These are phyloP conservation scores for Xylota sylvarum DNA, from an alignment of 2,888 invertebrate species.

Conservation along the genomic window DNA sequence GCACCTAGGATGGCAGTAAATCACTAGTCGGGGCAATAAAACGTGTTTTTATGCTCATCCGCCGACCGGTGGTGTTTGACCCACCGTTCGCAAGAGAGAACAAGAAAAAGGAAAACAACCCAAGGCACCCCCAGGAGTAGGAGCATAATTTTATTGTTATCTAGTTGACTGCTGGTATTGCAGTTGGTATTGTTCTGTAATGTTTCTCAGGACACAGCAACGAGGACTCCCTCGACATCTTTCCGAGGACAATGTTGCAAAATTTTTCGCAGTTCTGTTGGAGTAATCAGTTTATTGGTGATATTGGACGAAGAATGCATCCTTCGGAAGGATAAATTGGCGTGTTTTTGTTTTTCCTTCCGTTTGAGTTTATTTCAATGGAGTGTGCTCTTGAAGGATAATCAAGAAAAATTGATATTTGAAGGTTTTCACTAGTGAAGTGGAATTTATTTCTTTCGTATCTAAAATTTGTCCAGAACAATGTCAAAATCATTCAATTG, in stretches of 20 bases:
- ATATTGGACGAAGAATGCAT: neutral
- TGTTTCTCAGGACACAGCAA: neutral
- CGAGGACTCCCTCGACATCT: neutral
- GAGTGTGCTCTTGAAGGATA: too few relatives aligned
- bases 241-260: neutral
- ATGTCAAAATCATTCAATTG: neutral
- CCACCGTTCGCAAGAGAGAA: neutral
- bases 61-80: neutral
- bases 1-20: conserved; percentile 47
- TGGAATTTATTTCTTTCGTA: too few relatives aligned
- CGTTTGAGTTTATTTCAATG: too few relatives aligned
- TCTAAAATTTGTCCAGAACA: neutral
- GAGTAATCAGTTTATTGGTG: conserved; percentile 21
- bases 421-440: too few relatives aligned
- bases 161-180: conserved; percentile 23
- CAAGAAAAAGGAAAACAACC: neutral
- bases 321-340: neutral
- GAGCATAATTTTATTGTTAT: conserved; percentile 47
- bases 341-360: too few relatives aligned
- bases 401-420: too few relatives aligned
- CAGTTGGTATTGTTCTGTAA: neutral
- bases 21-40: conserved; percentile 43
- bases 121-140: neutral
- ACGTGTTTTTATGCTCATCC: neutral
- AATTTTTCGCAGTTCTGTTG: neutral